Conservation (phyloP, 1,140 invertebrate species). For the Plutomurus gul region DNA sequence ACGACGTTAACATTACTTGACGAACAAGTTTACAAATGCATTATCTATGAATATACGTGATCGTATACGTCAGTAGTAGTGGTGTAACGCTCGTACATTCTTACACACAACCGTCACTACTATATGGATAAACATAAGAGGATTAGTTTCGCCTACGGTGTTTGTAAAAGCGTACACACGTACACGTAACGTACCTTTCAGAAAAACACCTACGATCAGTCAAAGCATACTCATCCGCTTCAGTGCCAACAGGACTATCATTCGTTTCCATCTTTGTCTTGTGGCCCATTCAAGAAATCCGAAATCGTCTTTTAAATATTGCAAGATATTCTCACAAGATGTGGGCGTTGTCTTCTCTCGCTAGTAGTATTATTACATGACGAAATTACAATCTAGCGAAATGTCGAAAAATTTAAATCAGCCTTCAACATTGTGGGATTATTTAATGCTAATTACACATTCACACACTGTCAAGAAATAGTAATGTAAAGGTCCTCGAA, state of each 20-base stretch:
- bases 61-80: not conserved
- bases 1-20: too few relatives aligned
- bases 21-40: slow-evolving; percentile 3
- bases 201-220: slow-evolving; percentile 43
- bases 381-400: too few relatives aligned
- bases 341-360: too few relatives aligned
- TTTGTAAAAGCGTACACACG: not conserved
- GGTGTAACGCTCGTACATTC: not conserved
- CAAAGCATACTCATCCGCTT: slow-evolving; percentile 26
- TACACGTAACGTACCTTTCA: slow-evolving; percentile 36
- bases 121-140: not conserved
- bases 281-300: slow-evolving; percentile 32
- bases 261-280: slow-evolving; percentile 39
- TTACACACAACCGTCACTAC: not conserved
- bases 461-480: too few relatives aligned
- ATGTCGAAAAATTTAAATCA: too few relatives aligned
- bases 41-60: not conserved
- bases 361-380: too few relatives aligned
- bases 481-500: too few relatives aligned
- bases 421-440: too few relatives aligned
- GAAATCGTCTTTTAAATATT: not conserved
- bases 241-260: slow-evolving; percentile 19
- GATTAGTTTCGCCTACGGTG: too few relatives aligned
- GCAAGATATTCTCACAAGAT: too few relatives aligned
- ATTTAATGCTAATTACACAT: too few relatives aligned